These are phyloP conservation scores for Conops quadrifasciatus DNA, from an alignment of 2,888 invertebrate species.

Conservation along the genomic window DNA sequence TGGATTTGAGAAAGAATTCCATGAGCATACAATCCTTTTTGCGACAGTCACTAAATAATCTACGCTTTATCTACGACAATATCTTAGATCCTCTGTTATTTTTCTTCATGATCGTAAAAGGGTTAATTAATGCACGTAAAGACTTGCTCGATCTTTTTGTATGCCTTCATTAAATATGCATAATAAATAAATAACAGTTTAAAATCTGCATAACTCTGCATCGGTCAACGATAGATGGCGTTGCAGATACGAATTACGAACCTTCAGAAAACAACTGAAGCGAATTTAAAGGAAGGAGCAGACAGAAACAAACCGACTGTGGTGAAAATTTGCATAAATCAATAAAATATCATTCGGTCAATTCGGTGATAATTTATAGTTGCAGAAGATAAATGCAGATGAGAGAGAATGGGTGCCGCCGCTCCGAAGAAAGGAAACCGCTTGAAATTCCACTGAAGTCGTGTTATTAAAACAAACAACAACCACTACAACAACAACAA, in stretches of 20 bases:
- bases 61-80: no score
- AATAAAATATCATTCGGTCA: constrained; percentile 6
- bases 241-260: no score
- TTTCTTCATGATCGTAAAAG: background rate
- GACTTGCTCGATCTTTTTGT: background rate
- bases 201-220: constrained; percentile 24
- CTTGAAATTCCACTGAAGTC: background rate
- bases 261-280: background rate
- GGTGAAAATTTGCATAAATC: constrained; percentile 28
- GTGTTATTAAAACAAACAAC: background rate
- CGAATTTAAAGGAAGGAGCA: background rate
- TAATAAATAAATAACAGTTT: constrained; percentile 6
- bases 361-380: background rate
- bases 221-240: constrained; percentile 7
- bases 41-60: no score
- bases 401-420: no score
- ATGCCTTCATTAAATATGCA: background rate
- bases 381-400: background rate
- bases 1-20: no score
- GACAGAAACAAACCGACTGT: background rate
- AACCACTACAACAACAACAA: background rate
- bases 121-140: constrained; percentile 20
- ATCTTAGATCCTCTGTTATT: constrained; percentile 19
- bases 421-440: background rate
- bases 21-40: background rate